Base-by-base conservation (phyloP, 2,888 invertebrate genomes). In the Atethmia centrago region DNA sequence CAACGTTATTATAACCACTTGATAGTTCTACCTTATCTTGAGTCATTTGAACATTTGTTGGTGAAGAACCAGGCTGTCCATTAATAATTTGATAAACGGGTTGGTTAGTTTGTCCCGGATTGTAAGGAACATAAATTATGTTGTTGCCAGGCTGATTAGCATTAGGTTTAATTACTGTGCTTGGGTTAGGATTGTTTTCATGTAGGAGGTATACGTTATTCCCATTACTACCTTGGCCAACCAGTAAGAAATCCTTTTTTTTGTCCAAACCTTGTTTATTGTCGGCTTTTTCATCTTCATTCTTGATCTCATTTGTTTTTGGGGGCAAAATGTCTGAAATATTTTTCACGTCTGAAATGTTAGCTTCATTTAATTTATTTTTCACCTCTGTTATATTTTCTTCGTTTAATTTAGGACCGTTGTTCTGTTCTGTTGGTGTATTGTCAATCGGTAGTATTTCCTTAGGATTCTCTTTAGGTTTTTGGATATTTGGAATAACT, bases 121-220 rank as follows among this genome's bases (percentile, higher is more conserved):
- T 81, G 47, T 84, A 71, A 8, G 85, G 87, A 9, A 80, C 55
- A 63, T 83, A 83, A 2, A 83, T 42, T 0, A 68, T 59, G n/a
- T 85, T 82, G 47, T 64, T 79, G 12, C n/a, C 59, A 36, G 78
- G 67, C 45, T 70, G 85, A 47, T 81, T 67, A 28, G 21, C 19
- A 45, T 71, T 71, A 14, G 84, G 58, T 9, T 45, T 10, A 16
- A 71, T 4, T 9, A 53, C 64, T 67, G n/a, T 56, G 19, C 1
- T 77, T 2, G 67, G 59, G 42, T 77, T 82, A n/a, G 77, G 80
- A 10, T 61, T 62, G 51, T 82, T 85, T 74, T 85, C 85, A 28
- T 87, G 85, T 73, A 87, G 67, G 3, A 85, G 61, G 53, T 74
- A 87, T 10, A 83, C 31, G 8, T 31, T 71, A 21, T 85, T 85